Conservation (phyloP, 2,113 vertebrate species). For the Coptodon rendalli region DNA sequence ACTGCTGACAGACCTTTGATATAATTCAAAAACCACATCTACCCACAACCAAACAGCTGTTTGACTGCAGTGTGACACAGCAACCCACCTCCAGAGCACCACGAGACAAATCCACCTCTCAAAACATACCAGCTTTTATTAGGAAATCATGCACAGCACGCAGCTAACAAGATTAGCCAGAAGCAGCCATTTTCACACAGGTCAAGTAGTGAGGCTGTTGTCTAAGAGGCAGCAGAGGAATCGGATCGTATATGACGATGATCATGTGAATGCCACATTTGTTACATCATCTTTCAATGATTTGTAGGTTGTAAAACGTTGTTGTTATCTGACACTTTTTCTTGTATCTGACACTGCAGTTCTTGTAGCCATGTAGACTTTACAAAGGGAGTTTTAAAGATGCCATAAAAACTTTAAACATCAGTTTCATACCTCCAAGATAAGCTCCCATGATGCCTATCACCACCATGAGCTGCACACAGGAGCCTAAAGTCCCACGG, state of each 20-base stretch:
- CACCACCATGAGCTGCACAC: slow-evolving; percentile 94
- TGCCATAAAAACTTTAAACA: neutral
- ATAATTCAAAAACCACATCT: neutral
- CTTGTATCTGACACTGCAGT: neutral
- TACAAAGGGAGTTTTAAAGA: neutral
- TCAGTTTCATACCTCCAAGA: slow-evolving; percentile 74
- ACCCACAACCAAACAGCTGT: neutral
- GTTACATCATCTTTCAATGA: neutral
- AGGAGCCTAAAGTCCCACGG: slow-evolving; percentile 85
- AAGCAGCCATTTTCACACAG: neutral
- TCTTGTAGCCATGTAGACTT: neutral
- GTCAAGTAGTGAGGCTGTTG: neutral
- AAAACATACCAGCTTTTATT: neutral
- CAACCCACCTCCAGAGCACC: neutral
- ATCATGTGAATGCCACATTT: neutral
- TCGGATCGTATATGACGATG: neutral
- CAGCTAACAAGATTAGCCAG: slow-evolving; percentile 21
- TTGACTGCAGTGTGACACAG: neutral
- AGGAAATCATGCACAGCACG: neutral
- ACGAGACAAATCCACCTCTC: neutral
- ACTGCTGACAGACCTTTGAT: neutral
- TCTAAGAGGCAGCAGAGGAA: neutral
- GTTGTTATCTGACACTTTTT: neutral
- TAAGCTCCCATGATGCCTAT: slow-evolving; percentile 87
- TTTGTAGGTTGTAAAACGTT: neutral